phyloP scores from a whole-genome alignment of 2,888 invertebrate genomes.

The Onchidella celtica region DNA sequence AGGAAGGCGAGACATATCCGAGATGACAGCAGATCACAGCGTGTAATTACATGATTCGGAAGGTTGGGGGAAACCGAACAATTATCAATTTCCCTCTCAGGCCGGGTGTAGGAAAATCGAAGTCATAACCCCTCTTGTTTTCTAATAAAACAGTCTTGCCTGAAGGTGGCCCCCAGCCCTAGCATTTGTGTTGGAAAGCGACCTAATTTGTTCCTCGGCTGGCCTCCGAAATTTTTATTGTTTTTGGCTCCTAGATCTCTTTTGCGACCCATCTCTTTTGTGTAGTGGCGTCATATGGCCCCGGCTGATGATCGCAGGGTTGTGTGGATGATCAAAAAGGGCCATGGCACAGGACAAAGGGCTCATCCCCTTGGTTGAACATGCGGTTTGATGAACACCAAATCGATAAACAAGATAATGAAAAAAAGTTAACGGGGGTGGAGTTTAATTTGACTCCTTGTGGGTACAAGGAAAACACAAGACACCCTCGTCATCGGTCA shows the following conservation, averaged over 20 bases:
- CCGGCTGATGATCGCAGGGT: not conserved
- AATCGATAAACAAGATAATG: not conserved
- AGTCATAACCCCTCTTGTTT: constrained; percentile 46
- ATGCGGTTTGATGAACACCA: not conserved
- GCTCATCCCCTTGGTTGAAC: not conserved
- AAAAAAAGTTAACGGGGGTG: not conserved
- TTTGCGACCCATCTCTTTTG: constrained; percentile 9
- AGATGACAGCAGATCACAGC: not conserved
- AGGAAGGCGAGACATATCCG: too few relatives aligned
- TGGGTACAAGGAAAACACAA: too few relatives aligned
- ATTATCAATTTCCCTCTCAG: constrained; percentile 31
- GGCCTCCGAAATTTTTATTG: constrained; percentile 20
- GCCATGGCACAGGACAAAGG: not conserved
- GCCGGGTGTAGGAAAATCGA: constrained; percentile 26
- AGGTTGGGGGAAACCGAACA: constrained; percentile 19
- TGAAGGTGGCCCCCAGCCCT: constrained; percentile 22
- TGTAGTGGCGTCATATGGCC: constrained; percentile 2
- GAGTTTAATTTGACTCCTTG: not conserved
- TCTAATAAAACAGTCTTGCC: constrained; percentile 47
- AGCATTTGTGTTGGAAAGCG: constrained; percentile 32
- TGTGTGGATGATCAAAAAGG: not conserved
- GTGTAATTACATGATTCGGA: constrained; percentile 32
- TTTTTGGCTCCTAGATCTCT: constrained; percentile 5
- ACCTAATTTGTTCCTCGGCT: constrained; percentile 41
- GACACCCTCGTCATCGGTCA: too few relatives aligned